Percentiles rank a stretch among this genome's conserved stretches.
Evolutionary conservation across 2,113 vertebrate genomes (phyloP).

Genomic region (Tichodroma muraria): DNA sequence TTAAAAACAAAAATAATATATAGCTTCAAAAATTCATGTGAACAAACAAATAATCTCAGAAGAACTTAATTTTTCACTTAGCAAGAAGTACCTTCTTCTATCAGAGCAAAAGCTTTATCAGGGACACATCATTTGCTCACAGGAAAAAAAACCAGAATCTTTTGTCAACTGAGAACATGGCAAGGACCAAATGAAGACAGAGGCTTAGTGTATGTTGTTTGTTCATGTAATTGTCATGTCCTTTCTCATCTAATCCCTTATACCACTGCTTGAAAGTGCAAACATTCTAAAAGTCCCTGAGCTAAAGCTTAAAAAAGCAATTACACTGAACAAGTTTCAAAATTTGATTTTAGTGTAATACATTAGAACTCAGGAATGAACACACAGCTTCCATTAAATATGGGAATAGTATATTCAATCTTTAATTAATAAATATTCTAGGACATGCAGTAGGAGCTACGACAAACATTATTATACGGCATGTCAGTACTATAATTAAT

Average conservation of each 20-base stretch:
- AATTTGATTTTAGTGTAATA: not conserved
- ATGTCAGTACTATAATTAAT: not conserved
- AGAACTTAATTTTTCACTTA: not conserved
- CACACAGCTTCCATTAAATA: not conserved
- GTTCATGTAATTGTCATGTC: not conserved
- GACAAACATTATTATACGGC: not conserved
- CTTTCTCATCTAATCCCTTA: not conserved
- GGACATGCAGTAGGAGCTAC: not conserved
- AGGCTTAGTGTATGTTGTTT: not conserved
- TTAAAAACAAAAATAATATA: not conserved
- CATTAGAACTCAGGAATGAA: not conserved
- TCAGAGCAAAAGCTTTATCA: not conserved
- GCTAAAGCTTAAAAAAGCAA: not conserved
- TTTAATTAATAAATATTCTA: not conserved
- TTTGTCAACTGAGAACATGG: not conserved
- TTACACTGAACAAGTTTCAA: not conserved
- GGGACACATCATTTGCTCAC: not conserved
- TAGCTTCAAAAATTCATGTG: not conserved
- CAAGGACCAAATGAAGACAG: not conserved
- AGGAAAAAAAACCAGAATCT: not conserved
- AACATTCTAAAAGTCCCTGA: not conserved
- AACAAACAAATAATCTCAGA: not conserved
- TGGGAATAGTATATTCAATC: not conserved
- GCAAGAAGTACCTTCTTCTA: not conserved
- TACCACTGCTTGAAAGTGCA: not conserved